A percentile compares a stretch with the other conserved stretches of the same genome.
phyloP scores from a whole-genome alignment of 2,113 vertebrate genomes.

The Mastomys natalensis region DNA sequence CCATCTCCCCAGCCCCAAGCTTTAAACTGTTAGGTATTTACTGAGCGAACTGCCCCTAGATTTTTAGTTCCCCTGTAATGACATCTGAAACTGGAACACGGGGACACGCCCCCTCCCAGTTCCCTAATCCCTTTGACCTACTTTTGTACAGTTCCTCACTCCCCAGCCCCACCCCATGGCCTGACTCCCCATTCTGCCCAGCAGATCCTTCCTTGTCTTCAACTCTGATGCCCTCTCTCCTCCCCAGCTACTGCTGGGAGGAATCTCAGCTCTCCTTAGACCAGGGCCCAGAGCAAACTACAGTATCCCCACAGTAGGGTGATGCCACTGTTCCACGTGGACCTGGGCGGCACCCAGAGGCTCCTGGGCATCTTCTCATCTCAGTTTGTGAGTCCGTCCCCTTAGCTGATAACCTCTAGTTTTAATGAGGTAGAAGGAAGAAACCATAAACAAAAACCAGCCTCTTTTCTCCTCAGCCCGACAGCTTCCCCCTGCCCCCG shows the following conservation, averaged over 20 bases:
- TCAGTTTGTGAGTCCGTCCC: neutral
- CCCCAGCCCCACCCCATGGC: neutral
- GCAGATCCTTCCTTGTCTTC: neutral
- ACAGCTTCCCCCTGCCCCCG: neutral
- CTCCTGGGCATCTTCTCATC: neutral
- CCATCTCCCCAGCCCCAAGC: neutral
- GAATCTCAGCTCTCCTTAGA: neutral
- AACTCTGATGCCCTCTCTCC: neutral
- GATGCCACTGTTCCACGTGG: fast-evolving
- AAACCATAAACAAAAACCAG: neutral
- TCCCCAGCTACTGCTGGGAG: neutral
- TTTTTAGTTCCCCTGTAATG: conserved; percentile 44
- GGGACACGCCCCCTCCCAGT: neutral
- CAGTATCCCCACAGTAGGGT: neutral
- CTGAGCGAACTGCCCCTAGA: neutral
- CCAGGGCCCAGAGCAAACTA: neutral
- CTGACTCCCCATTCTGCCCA: neutral
- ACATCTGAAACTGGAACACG: conserved; percentile 37
- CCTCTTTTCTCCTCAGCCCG: neutral
- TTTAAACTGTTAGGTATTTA: neutral
- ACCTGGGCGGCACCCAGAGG: too few species aligned
- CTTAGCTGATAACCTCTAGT: neutral
- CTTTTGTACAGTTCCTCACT: neutral
- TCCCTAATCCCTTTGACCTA: conserved; percentile 25
- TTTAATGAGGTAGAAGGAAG: neutral